phyloP scores from a whole-genome alignment of 2,888 invertebrate genomes.

The Ornithoptera priamus region DNA sequence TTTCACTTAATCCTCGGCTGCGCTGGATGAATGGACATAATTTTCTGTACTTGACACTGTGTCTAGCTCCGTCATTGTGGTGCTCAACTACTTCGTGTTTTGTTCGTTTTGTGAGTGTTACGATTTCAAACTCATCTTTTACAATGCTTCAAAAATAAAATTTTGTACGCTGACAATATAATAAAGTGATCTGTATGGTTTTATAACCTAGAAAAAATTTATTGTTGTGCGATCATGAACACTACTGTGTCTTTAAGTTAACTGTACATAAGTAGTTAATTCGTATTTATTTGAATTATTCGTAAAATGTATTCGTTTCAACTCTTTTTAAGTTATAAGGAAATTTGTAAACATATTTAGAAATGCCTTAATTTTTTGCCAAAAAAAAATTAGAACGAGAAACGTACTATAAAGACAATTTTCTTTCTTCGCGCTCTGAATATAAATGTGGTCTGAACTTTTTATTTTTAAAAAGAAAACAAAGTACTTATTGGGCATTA shows the following conservation, averaged over 20 bases:
- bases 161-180: not conserved
- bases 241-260: too few relatives aligned
- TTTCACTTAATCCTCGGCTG: slow-evolving; percentile 70
- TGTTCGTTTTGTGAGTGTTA: slow-evolving; percentile 52
- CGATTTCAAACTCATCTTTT: slow-evolving; percentile 31
- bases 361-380: not conserved
- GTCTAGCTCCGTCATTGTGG: slow-evolving; percentile 67
- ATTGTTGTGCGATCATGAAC: too few relatives aligned
- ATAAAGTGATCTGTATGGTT: too few relatives aligned
- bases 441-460: not conserved
- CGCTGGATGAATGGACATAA: slow-evolving; percentile 76
- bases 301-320: too few relatives aligned
- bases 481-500: not conserved
- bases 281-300: too few relatives aligned
- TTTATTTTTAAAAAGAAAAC: not conserved
- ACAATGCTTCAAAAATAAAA: slow-evolving; percentile 14
- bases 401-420: slow-evolving; percentile 3
- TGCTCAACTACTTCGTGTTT: slow-evolving; percentile 56
- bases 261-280: too few relatives aligned
- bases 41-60: slow-evolving; percentile 77
- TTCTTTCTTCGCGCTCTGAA: slow-evolving; percentile 17
- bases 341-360: too few relatives aligned
- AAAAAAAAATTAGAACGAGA: not conserved
- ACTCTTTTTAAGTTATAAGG: too few relatives aligned
- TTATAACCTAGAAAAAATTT: too few relatives aligned